Base-by-base conservation (phyloP, 2,113 vertebrate genomes). In the Bufo gargarizans region DNA sequence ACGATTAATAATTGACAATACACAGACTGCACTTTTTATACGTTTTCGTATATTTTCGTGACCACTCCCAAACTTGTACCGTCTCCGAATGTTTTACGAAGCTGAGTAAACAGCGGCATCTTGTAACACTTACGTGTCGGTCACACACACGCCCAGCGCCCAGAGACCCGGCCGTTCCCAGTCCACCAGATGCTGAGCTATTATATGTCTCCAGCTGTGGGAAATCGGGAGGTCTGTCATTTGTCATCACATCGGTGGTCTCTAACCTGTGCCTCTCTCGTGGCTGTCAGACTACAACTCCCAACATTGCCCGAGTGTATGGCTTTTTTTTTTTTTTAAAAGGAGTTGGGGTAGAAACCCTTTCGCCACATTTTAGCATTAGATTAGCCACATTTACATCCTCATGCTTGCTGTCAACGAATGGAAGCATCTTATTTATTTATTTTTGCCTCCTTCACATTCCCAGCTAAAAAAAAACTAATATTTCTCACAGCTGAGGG, bases 71-170 rank as follows among this genome's bases (percentile, higher is more conserved):
- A 7, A 74, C 43, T 33, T 76, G 9, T 50, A 49, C 47, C 72
- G 20, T 6, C 45, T 50, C 1, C 4, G 17, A 50, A 19, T 6
- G 72, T 76, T 22, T 53, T 53, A 50, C 10, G 4, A 14, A 6
- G 50, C 77, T 22, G 77, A 56, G 50, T 56, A 78, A 55, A 78
- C 49, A 78, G 20, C 1, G 56, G 20, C 49, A 78, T 78, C 77
- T 78, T 76, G 72, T 76, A 55, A 55, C 77, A 22, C 22, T 55
- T 78, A 55, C 33, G 77, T 22, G 50, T 56, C 49, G 2, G 77
- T 55, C 77, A 78, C 77, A 16, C 55, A 82, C 86, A 88, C 86
- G 76, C 86, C 86, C 86, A 63, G 55, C 12, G 79, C 86, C 79
- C 20, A 67, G 79, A 81, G 86, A 82, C 43, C 47, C 47, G 16